Base-by-base conservation (phyloP, 2,797 vertebrate genomes). In the Ibycter americanus region DNA sequence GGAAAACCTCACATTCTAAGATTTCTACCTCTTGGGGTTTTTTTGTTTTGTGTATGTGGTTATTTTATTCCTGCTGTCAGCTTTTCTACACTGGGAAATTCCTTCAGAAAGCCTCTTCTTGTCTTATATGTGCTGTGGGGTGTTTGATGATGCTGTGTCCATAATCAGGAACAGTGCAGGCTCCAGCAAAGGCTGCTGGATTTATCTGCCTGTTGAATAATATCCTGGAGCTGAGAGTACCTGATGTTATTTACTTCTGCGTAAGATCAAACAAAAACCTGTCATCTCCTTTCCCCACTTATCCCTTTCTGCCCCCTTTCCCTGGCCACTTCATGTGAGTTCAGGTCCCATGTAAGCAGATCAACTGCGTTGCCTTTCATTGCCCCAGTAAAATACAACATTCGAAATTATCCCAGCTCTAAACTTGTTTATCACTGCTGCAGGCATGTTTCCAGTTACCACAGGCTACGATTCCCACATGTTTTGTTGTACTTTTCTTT, bases 381-480 rank as follows among this genome's bases (percentile, higher is more conserved):
- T 78, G 8, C 12, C 12, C 12, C 11, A 51, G 16, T 31, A 76
- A 88, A 96, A 26, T 9, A 25, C 20, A 85, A 42, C 6, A 84
- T 26, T 76, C 68, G n/a, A 25, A 72, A 44, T 4, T 17, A 66
- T 11, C n/a, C 21, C 58, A 63, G 12, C 8, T 92, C 83, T 44
- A 55, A 68, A 36, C 31, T 36, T 70, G 16, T 74, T 77, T 63
- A n/a, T 65, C 54, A 87, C 10, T 5, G 2, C 25, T 15, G 46
- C 62, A 82, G 77, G 22, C 15, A 72, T 5, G 7, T 62, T 84
- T 84, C 54, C 54, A n/a, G 32, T 61, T n/a, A 40, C 17, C 52
- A 55, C n/a, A 84, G 40, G 42, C 23, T 89, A 5, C 0, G 0
- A 72, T 76, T 93, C 55, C 32, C 15, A 44, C 7, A 0, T 1